These are phyloP conservation scores for Carposina sasakii DNA, from an alignment of 1,140 invertebrate species.

Conservation along the genomic window DNA sequence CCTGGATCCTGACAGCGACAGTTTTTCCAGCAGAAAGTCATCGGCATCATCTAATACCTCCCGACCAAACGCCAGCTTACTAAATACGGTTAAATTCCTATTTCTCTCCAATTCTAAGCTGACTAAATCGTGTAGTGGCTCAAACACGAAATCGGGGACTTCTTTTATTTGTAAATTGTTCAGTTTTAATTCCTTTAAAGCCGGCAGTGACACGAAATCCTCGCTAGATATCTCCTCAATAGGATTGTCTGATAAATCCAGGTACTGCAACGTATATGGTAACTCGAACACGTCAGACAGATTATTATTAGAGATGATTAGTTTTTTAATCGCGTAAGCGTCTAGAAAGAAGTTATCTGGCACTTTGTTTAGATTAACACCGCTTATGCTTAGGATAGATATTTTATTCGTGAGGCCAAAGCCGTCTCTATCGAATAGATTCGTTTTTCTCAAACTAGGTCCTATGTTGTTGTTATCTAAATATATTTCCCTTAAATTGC, in stretches of 20 bases:
- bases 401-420: constrained; percentile 55
- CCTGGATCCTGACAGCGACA: constrained; percentile 54
- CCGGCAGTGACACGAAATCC: constrained; percentile 50
- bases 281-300: constrained; percentile 50
- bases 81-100: constrained; percentile 49
- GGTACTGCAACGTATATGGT: constrained; percentile 56
- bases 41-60: constrained; percentile 50
- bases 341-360: constrained; percentile 57
- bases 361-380: constrained; percentile 42
- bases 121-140: constrained; percentile 39
- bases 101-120: constrained; percentile 58
- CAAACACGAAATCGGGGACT: constrained; percentile 46
- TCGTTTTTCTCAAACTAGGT: constrained; percentile 31
- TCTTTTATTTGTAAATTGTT: constrained; percentile 58
- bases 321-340: constrained; percentile 49
- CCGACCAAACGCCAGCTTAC: constrained; percentile 46
- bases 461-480: constrained; percentile 62
- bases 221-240: constrained; percentile 46
- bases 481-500: constrained; percentile 60
- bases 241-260: constrained; percentile 63
- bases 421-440: constrained; percentile 50
- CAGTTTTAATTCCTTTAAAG: constrained; percentile 47
- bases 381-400: constrained; percentile 44
- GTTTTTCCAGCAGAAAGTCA: constrained; percentile 47
- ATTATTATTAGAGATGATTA: constrained; percentile 55